phyloP scores from a whole-genome alignment of 2,113 vertebrate species.

The Alligator mississippiensis region DNA sequence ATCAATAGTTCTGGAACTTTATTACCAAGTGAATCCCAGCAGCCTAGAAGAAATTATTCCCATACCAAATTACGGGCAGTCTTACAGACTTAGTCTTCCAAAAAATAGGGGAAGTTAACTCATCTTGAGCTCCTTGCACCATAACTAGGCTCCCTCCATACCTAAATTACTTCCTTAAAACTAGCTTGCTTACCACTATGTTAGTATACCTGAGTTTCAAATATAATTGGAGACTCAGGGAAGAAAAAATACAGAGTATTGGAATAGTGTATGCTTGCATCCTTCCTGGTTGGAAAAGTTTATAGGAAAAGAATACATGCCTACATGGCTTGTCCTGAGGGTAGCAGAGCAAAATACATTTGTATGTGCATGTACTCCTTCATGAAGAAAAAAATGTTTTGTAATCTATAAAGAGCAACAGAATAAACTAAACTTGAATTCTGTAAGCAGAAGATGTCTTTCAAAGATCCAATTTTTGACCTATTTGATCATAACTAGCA shows the following conservation, averaged over 20 bases:
- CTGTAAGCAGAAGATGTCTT: neutral
- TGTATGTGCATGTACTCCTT: neutral
- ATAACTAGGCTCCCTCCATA: too few relatives aligned
- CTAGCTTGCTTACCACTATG: too few relatives aligned
- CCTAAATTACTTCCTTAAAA: too few relatives aligned
- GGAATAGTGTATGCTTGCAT: neutral
- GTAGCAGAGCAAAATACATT: too few relatives aligned
- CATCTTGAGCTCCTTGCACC: too few relatives aligned
- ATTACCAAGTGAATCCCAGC: too few relatives aligned
- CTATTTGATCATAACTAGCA: neutral
- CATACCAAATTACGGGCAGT: too few relatives aligned
- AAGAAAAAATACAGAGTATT: neutral
- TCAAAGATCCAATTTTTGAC: neutral
- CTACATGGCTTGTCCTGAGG: neutral
- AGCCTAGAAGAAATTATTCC: too few relatives aligned
- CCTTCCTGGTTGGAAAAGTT: neutral
- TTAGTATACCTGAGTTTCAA: too few relatives aligned
- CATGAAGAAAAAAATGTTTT: neutral
- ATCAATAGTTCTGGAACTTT: too few relatives aligned
- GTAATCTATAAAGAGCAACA: neutral
- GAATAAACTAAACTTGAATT: neutral
- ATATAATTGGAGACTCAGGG: neutral
- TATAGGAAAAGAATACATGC: neutral
- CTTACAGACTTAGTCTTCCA: too few relatives aligned
- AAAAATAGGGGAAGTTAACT: too few relatives aligned